Evolutionary conservation across 2,888 invertebrate species (phyloP), one percentile per base, ranked within the genome.

Genomic region (Nephrotoma guestfalica): DNA sequence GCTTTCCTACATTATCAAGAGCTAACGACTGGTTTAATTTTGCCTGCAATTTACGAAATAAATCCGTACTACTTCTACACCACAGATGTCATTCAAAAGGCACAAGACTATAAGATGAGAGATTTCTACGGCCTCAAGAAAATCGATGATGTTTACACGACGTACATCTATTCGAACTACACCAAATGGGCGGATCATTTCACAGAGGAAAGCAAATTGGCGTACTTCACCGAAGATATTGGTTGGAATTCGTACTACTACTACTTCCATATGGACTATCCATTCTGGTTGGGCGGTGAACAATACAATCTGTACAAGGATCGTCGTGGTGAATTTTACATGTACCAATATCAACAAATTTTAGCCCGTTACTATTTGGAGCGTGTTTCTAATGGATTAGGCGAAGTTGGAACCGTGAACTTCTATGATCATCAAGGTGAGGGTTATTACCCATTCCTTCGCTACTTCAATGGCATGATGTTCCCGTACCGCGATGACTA

Each of bases 211-310:
- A 94, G 95, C 89, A 91, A 92, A 41, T 89, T 96, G 87, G 92
- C 93, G 85, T 96, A 96, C 91, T 96, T 95, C 92, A 94, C 94
- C 40, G 96, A 96, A 90, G 96, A 97, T 90, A 92, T 96, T 86
- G 96, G 95, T 88, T 92, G 96, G 13, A 96, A 95, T 91, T 91
- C 94, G 13, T 95, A 94, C 92, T 94, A 95, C 92, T 94, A 94
- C 91, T 93, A 94, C 90, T 92, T 93, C 90, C 94, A 94, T 89
- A 92, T 94, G 90, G 94, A 94, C 90, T 95, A 94, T 90, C 96
- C 96, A 5, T 93, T 92, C 92, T 96, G 95, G 94, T 93, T 95
- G 92, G 92, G 93, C 87, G 94, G 94, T 85, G 89, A 90, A 11
- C 90, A 91, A 42, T 90, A 89, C 11, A 88, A 89, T 2, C 87